Conservation (phyloP, 2,797 vertebrate genomes). For the Oryzias sinensis region DNA sequence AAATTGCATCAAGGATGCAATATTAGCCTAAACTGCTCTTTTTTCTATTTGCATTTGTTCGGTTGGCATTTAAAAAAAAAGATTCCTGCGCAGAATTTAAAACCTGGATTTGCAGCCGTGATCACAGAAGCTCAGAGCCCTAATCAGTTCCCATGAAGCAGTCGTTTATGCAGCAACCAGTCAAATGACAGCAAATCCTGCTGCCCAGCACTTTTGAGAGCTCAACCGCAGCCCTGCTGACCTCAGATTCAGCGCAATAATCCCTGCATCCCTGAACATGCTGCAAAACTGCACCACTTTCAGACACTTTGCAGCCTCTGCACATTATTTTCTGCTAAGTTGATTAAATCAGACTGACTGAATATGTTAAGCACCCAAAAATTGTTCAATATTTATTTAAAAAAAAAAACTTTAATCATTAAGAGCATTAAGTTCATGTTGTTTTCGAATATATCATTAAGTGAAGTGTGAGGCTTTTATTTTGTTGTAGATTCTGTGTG, state of each 20-base stretch:
- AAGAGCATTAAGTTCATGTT: too few relatives aligned
- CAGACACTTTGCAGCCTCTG: not conserved
- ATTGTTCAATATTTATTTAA: too few relatives aligned
- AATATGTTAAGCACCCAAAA: too few relatives aligned
- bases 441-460: too few relatives aligned
- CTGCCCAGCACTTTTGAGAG: slow-evolving; percentile 29
- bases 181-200: slow-evolving; percentile 50
- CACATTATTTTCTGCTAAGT: too few relatives aligned
- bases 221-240: slow-evolving; percentile 29
- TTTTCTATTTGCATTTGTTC: slow-evolving; percentile 1
- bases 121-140: slow-evolving; percentile 30
- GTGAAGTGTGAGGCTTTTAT: too few relatives aligned
- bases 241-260: slow-evolving; percentile 36
- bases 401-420: too few relatives aligned
- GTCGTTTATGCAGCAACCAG: slow-evolving; percentile 28
- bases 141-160: slow-evolving; percentile 47
- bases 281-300: slow-evolving; percentile 12
- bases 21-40: not conserved
- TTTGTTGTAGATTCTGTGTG: too few relatives aligned
- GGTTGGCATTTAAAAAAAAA: not conserved
- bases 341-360: too few relatives aligned
- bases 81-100: slow-evolving; percentile 1
- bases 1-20: not conserved
- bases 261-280: slow-evolving; percentile 18
- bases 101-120: slow-evolving; percentile 22